Conservation (phyloP, 2,888 invertebrate genomes). For the Diarsia rubi region DNA sequence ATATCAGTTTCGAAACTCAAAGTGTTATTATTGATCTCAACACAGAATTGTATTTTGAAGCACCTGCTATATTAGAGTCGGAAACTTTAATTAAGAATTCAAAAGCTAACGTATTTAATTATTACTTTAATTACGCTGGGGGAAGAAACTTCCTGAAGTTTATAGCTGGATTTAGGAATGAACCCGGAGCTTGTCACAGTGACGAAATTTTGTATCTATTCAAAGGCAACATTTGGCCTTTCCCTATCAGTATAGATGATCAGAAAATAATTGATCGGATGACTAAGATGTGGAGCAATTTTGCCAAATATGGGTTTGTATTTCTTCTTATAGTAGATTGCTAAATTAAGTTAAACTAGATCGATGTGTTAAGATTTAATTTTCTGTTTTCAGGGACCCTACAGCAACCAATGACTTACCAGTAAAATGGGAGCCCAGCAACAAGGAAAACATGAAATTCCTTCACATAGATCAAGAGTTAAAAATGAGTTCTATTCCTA, state of each 20-base stretch:
- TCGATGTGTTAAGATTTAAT: not conserved
- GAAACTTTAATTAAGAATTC: constrained; percentile 69
- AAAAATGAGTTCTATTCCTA: constrained; percentile 74
- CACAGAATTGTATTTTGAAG: constrained; percentile 85
- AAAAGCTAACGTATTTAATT: constrained; percentile 79
- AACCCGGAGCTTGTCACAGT: constrained; percentile 81
- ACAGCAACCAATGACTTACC: constrained; percentile 69
- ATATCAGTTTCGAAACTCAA: constrained; percentile 79
- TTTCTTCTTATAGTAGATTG: not conserved
- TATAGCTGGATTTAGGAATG: constrained; percentile 71
- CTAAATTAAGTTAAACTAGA: not conserved
- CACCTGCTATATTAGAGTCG: constrained; percentile 81
- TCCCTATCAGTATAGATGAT: constrained; percentile 75
- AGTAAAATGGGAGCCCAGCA: constrained; percentile 59
- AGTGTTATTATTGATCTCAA: constrained; percentile 81
- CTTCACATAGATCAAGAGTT: constrained; percentile 75
- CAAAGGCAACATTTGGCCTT: constrained; percentile 77
- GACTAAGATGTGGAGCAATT: constrained; percentile 85
- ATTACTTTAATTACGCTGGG: constrained; percentile 82
- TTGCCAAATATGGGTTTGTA: constrained; percentile 84
- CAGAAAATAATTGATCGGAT: constrained; percentile 77
- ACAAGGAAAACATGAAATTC: constrained; percentile 58
- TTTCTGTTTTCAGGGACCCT: constrained; percentile 76
- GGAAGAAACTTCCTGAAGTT: constrained; percentile 81
- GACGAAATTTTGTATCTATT: constrained; percentile 86